phyloP scores from a whole-genome alignment of 2,797 vertebrate species.

The Xyrichtys novacula region DNA sequence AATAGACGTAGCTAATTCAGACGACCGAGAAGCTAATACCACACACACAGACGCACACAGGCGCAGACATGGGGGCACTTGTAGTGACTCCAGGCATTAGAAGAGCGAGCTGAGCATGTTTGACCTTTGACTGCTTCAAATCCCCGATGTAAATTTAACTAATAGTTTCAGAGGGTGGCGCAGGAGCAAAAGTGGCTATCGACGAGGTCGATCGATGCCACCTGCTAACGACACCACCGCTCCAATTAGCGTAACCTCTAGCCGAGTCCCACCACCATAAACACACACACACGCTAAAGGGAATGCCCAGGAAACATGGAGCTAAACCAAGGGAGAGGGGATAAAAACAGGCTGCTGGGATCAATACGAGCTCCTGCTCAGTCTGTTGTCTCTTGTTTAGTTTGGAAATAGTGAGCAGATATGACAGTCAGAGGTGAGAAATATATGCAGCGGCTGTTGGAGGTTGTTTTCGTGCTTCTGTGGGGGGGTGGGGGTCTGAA shows the following conservation, averaged over 20 bases:
- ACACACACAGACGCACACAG: conserved; percentile 17
- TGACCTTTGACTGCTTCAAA: conserved; percentile 81
- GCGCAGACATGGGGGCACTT: conserved; percentile 40
- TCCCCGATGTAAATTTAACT: conserved; percentile 84
- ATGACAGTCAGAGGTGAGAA: conserved; percentile 55
- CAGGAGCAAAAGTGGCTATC: conserved; percentile 81
- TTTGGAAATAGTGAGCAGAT: conserved; percentile 50
- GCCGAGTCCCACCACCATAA: conserved; percentile 36
- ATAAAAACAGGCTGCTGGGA: conserved; percentile 49
- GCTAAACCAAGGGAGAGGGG: conserved; percentile 2
- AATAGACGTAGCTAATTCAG: conserved; percentile 27
- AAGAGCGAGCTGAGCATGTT: conserved; percentile 64
- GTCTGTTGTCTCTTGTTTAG: conserved; percentile 40
- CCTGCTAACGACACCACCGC: conserved; percentile 81
- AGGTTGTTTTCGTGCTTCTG: conserved; percentile 48
- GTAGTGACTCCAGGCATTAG: conserved; percentile 64
- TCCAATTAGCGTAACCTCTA: conserved; percentile 78
- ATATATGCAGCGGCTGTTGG: conserved; percentile 38
- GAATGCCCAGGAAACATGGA: conserved; percentile 42
- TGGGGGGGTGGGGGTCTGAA: conserved; percentile 35
- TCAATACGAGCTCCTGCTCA: conserved; percentile 60
- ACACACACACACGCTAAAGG: conserved; percentile 35
- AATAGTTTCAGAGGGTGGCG: conserved; percentile 77
- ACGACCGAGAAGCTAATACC: conserved; percentile 21
- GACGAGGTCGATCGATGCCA: conserved; percentile 84